A percentile compares a stretch with the other conserved stretches of the same genome.
Evolutionary conservation across 2,888 invertebrate genomes (phyloP).

Genomic region (Sipunculus nudus): DNA sequence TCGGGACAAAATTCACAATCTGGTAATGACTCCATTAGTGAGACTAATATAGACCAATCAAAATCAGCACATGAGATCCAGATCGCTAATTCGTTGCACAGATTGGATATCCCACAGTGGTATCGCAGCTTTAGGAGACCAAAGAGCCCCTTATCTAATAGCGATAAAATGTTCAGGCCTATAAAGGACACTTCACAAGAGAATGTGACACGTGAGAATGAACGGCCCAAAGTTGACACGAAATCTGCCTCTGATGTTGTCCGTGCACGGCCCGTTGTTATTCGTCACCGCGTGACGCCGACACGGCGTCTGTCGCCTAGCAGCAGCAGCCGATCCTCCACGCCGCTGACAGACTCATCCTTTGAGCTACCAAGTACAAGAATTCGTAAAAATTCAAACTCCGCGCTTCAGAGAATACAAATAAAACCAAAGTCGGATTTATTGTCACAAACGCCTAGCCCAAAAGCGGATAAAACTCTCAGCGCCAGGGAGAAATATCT

Average conservation of each 20-base stretch:
- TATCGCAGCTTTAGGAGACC: slow-evolving; percentile 72
- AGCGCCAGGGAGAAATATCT: slow-evolving; percentile 20
- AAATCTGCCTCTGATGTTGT: background rate
- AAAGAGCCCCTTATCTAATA: background rate
- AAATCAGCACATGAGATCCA: slow-evolving; percentile 95
- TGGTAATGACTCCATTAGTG: too few relatives aligned
- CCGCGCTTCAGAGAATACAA: slow-evolving; percentile 4
- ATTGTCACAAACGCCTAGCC: background rate
- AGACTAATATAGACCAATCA: too few relatives aligned
- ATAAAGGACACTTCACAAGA: slow-evolving; percentile 1
- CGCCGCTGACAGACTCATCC: too few relatives aligned
- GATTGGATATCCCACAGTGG: slow-evolving; percentile 95
- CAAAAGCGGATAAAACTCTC: background rate
- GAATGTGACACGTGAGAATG: slow-evolving; percentile 22
- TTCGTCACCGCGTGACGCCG: slow-evolving; percentile 21
- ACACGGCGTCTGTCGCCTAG: background rate
- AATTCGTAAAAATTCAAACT: slow-evolving; percentile 39
- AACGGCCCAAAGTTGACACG: slow-evolving; percentile 16
- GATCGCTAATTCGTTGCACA: slow-evolving; percentile 91
- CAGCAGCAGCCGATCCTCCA: too few relatives aligned
- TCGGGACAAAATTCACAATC: too few relatives aligned
- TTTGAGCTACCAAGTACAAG: slow-evolving; percentile 55
- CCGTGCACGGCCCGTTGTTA: slow-evolving; percentile 26
- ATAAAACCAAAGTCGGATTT: too few relatives aligned
- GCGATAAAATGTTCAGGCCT: background rate